phyloP scores from a whole-genome alignment of 2,113 vertebrate genomes.

The Mohoua ochrocephala region DNA sequence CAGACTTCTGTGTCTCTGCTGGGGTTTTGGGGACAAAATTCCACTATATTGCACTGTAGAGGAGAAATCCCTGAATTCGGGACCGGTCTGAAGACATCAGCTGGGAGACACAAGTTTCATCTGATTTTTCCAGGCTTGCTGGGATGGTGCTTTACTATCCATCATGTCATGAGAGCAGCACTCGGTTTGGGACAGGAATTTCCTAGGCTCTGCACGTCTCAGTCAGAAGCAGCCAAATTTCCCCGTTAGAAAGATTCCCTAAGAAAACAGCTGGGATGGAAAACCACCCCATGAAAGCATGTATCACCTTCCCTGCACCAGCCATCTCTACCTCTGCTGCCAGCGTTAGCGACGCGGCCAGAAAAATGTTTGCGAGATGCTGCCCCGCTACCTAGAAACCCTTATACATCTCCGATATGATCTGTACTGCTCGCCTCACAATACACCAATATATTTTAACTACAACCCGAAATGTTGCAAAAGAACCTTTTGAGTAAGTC shows the following conservation, averaged over 20 bases:
- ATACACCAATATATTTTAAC: constrained; percentile 48
- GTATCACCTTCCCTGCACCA: neutral
- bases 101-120: neutral
- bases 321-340: neutral
- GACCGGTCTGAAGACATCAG: neutral
- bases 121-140: neutral
- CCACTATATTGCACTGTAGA: neutral
- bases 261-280: neutral
- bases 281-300: neutral
- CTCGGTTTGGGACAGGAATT: neutral
- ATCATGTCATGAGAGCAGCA: neutral
- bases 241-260: neutral
- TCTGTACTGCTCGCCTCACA: constrained; percentile 8
- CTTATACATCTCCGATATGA: neutral
- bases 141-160: neutral
- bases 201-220: neutral
- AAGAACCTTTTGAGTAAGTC: constrained; percentile 45
- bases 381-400: constrained; percentile 1
- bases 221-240: neutral
- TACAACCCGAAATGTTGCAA: neutral
- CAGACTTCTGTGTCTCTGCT: neutral
- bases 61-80: neutral
- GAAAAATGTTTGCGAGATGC: constrained; percentile 15
- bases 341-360: rapidly evolving
- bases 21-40: neutral